Evolutionary conservation across 2,113 vertebrate species (phyloP).

Genomic region (Tympanuchus pallidicinctus): DNA sequence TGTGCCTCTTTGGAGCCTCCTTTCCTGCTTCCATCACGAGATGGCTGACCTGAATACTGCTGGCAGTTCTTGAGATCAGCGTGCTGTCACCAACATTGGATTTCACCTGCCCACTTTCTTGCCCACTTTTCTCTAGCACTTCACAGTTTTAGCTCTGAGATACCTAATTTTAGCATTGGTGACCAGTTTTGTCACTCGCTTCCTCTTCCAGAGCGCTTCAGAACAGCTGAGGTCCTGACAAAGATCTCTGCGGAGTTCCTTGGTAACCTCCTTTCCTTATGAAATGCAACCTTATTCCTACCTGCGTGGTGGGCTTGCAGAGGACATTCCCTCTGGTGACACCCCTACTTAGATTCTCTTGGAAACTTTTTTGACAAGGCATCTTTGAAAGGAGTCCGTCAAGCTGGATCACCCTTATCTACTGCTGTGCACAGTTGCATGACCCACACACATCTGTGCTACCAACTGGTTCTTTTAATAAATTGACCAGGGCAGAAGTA

Average conservation of each 20-base stretch:
- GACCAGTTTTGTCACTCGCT: conserved; percentile 19
- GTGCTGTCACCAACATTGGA: conserved; percentile 11
- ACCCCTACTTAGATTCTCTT: fast-evolving
- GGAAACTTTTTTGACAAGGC: neutral
- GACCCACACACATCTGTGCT: neutral
- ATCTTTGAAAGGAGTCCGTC: neutral
- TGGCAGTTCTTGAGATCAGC: neutral
- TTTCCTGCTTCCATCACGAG: neutral
- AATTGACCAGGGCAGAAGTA: neutral
- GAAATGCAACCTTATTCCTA: neutral
- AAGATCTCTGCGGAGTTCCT: neutral
- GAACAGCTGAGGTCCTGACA: neutral
- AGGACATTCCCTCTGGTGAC: neutral
- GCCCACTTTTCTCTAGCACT: conserved; percentile 8
- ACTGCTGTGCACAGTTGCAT: neutral
- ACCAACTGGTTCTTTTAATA: neutral
- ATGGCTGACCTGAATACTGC: conserved; percentile 37
- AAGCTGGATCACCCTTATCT: neutral
- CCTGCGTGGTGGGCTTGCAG: neutral
- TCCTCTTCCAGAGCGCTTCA: neutral
- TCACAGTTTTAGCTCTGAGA: conserved; percentile 35
- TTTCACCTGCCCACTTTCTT: conserved; percentile 66
- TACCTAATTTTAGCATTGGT: conserved; percentile 40
- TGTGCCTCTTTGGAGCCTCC: neutral
- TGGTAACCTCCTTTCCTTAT: conserved; percentile 21